Evolutionary conservation across 2,888 invertebrate species (phyloP).

Genomic region (Rotaria socialis): DNA sequence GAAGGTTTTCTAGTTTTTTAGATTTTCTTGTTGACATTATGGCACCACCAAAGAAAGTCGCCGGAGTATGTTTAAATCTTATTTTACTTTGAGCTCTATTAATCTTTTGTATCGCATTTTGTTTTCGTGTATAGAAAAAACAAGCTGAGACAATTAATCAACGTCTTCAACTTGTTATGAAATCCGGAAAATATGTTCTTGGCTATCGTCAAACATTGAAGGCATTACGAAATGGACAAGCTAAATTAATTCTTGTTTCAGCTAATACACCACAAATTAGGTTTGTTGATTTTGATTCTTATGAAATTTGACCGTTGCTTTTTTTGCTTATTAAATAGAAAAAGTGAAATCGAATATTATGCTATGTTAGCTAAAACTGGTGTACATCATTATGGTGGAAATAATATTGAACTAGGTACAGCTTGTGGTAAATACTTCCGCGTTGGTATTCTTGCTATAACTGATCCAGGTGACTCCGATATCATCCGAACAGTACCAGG

Average conservation of each 20-base stretch:
- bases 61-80: neutral
- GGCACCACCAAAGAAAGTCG: slow-evolving; percentile 28
- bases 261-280: slow-evolving; percentile 97
- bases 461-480: slow-evolving; percentile 72
- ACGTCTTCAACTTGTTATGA: slow-evolving; percentile 94
- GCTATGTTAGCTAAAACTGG: slow-evolving; percentile 98
- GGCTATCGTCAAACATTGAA: slow-evolving; percentile 97
- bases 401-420: slow-evolving; percentile 97
- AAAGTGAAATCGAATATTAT: slow-evolving; percentile 98
- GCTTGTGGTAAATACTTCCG: slow-evolving; percentile 99
- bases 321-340: slow-evolving; percentile 65
- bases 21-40: neutral
- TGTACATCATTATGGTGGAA: slow-evolving; percentile 97
- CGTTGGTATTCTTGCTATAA: slow-evolving; percentile 93
- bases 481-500: slow-evolving; percentile 46
- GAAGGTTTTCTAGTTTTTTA: no score
- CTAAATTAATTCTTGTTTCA: slow-evolving; percentile 95
- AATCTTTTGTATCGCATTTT: neutral
- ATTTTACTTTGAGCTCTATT: no score
- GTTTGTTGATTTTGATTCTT: no score
- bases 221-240: slow-evolving; percentile 92
- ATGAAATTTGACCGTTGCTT: no score
- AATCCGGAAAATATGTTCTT: slow-evolving; percentile 93
- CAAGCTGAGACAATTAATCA: slow-evolving; percentile 87
- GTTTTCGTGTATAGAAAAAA: slow-evolving; percentile 41